phyloP scores from a whole-genome alignment of 2,797 vertebrate species.

The Pagetopsis macropterus region DNA sequence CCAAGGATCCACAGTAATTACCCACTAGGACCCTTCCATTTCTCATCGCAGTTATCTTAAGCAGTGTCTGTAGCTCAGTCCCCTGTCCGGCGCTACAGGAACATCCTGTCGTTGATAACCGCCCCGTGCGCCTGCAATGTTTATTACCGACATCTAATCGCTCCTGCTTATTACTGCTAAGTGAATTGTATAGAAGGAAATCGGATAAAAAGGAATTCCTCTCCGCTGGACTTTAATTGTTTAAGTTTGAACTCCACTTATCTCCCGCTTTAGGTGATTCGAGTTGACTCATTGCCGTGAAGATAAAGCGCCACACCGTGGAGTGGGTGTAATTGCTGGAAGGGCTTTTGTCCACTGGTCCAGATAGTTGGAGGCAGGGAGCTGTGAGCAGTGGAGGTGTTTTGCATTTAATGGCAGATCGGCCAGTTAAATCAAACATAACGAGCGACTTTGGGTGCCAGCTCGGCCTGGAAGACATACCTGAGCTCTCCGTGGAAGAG shows the following conservation, averaged over 20 bases:
- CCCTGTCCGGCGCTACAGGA: constrained; percentile 48
- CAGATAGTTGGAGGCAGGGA: constrained; percentile 25
- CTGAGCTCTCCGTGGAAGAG: constrained; percentile 80
- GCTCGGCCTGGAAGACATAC: constrained; percentile 55
- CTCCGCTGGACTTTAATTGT: constrained; percentile 62
- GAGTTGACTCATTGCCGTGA: constrained; percentile 45
- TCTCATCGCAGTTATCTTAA: constrained; percentile 76
- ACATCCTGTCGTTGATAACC: constrained; percentile 51
- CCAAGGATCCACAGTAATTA: constrained; percentile 79
- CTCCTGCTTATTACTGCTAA: constrained; percentile 51
- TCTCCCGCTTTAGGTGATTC: constrained; percentile 65
- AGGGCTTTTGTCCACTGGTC: constrained; percentile 45
- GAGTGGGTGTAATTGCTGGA: constrained; percentile 57
- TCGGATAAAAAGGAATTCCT: constrained; percentile 62
- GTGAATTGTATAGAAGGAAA: constrained; percentile 59
- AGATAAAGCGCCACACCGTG: constrained; percentile 55
- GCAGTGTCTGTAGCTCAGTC: constrained; percentile 45
- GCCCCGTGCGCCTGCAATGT: constrained; percentile 27
- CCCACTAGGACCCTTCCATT: constrained; percentile 66
- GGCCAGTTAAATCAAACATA: constrained; percentile 52
- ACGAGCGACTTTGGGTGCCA: constrained; percentile 32
- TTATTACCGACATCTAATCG: constrained; percentile 67
- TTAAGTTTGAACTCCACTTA: constrained; percentile 66
- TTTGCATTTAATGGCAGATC: constrained; percentile 46
- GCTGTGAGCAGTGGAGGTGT: constrained; percentile 13